phyloP scores from a whole-genome alignment of 2,113 vertebrate genomes.

The Varanus komodoensis region DNA sequence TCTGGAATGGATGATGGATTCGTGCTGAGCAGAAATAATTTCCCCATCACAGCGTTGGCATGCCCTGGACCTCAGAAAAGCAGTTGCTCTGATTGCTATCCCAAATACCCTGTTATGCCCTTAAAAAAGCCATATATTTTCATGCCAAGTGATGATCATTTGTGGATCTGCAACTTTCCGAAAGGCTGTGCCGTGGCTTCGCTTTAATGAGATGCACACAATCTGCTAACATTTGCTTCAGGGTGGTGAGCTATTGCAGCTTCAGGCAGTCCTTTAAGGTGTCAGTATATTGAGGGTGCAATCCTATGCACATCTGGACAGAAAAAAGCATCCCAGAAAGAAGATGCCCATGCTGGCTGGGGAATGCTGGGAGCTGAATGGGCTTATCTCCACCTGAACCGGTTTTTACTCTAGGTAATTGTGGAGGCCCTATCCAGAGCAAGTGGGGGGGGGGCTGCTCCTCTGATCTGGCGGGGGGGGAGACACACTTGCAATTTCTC shows the following conservation, averaged over 20 bases:
- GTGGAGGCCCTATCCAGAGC: too few relatives aligned
- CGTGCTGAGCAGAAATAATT: conserved; percentile 43
- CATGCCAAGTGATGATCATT: conserved; percentile 69
- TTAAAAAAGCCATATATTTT: conserved; percentile 58
- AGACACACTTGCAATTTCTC: too few relatives aligned
- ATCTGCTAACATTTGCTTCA: conserved; percentile 2
- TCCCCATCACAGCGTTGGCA: conserved; percentile 65
- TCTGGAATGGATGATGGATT: conserved; percentile 15
- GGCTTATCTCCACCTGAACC: too few relatives aligned
- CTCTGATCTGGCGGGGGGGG: too few relatives aligned
- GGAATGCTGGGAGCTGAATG: neutral
- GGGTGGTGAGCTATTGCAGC: neutral
- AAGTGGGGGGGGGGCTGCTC: too few relatives aligned
- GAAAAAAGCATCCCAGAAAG: too few relatives aligned
- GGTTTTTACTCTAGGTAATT: too few relatives aligned
- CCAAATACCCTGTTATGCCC: conserved; percentile 53
- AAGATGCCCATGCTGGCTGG: too few relatives aligned
- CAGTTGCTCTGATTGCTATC: conserved; percentile 49
- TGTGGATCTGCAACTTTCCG: conserved; percentile 45
- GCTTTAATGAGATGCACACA: conserved; percentile 63
- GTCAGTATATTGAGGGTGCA: neutral
- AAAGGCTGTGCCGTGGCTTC: conserved; percentile 56
- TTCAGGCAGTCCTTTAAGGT: neutral
- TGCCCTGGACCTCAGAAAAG: conserved; percentile 36
- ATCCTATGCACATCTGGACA: neutral